These are phyloP conservation scores for Varanus komodoensis DNA, from an alignment of 2,113 vertebrate species.

Conservation along the genomic window DNA sequence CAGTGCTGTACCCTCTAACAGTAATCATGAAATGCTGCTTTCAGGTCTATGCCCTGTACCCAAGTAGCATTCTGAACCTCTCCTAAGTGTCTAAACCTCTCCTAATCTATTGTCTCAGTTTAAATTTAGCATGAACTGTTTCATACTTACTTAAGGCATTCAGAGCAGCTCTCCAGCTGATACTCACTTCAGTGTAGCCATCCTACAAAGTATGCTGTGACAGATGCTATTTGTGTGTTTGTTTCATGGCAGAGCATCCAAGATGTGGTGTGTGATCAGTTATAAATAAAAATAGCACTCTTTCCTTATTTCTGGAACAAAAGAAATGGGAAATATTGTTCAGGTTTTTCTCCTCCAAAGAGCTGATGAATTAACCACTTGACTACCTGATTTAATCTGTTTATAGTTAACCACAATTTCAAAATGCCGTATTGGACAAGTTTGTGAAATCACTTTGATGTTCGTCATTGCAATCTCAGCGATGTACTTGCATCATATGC, in stretches of 20 bases:
- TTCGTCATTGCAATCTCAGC: not conserved
- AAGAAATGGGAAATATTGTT: slow-evolving; percentile 4
- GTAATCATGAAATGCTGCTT: not conserved
- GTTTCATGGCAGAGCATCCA: not conserved
- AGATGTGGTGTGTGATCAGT: not conserved
- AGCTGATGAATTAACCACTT: not conserved
- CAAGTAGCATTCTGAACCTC: not conserved
- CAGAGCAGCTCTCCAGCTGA: no score
- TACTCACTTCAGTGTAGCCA: not conserved
- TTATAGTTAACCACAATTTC: not conserved
- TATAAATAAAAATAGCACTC: not conserved
- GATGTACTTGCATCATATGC: no score
- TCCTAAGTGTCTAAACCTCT: not conserved
- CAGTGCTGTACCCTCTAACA: not conserved
- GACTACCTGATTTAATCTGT: not conserved
- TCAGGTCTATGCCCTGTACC: no score
- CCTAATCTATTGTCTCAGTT: not conserved
- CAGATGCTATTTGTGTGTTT: not conserved
- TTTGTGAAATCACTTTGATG: not conserved
- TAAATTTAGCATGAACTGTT: not conserved
- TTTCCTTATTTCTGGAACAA: slow-evolving; percentile 2
- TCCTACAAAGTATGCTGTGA: not conserved
- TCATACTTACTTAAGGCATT: not conserved
- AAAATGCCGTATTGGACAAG: not conserved
- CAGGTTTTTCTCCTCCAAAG: not conserved